Evolutionary conservation across 2,888 invertebrate species (phyloP).

Genomic region (Clitarchus hookeri): DNA sequence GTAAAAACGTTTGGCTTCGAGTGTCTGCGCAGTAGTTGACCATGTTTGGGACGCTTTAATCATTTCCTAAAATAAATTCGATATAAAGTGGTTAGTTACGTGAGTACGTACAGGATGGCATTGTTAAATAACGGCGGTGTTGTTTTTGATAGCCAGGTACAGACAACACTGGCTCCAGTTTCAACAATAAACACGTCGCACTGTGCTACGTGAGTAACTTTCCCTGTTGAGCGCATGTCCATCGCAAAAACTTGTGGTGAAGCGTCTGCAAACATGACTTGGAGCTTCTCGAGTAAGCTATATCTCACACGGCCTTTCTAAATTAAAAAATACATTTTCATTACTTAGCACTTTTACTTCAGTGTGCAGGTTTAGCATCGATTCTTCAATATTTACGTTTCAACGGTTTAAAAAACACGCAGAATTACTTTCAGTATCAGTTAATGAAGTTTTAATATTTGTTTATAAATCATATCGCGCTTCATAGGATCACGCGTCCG

Average conservation of each 20-base stretch:
- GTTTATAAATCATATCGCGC: too few relatives aligned
- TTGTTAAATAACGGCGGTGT: background rate
- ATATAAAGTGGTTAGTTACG: too few relatives aligned
- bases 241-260: background rate
- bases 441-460: too few relatives aligned
- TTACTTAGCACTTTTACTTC: background rate
- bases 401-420: background rate
- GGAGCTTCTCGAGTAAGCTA: background rate
- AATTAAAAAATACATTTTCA: background rate
- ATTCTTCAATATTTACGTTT: background rate
- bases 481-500: too few relatives aligned
- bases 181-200: background rate
- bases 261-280: background rate
- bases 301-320: background rate
- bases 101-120: too few relatives aligned
- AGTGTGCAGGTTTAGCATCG: background rate
- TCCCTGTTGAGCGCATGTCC: background rate
- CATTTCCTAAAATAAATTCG: too few relatives aligned
- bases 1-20: too few relatives aligned
- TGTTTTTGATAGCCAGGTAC: background rate
- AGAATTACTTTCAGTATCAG: too few relatives aligned
- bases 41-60: too few relatives aligned
- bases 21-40: too few relatives aligned
- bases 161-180: background rate
- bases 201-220: background rate